Base-by-base conservation (phyloP, 2,113 vertebrate species). In the Gopherus flavomarginatus region DNA sequence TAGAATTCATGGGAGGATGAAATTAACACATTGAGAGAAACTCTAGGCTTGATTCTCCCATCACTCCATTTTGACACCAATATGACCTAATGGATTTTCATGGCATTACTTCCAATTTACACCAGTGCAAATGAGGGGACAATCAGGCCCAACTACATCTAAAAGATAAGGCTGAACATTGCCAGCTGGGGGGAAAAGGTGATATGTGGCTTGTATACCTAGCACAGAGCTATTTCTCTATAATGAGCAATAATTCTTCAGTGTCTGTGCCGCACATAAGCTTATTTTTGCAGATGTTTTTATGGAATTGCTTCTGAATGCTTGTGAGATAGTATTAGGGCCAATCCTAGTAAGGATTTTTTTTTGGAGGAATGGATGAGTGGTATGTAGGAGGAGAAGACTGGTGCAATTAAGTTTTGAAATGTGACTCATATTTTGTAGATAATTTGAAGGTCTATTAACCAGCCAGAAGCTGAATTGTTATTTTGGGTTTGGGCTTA, bases 211-310 rank as follows among this genome's bases (percentile, higher is more conserved):
- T 54, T 81, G 5, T 78, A 44, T 85, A 56, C 84, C 14, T 92
- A 22, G 52, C 77, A 38, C 44, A 93, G 83, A 95, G 92, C 95
- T 93, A 89, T 85, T 96, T 81, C 19, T 53, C n/a, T 93, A 75
- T 47, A n/a, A 89, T 87, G 47, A 89, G 50, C 44, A 0, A 65
- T 75, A 80, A 8, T 77, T 91, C 90, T 93, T n/a, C 24, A 75
- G n/a, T 85, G 5, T 77, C 53, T 81, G 1, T 85, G 1, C 87
- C 84, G 57, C 14, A 93, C 14, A 93, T 57, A 81, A 87, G 24
- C 35, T 2, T 1, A 44, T 49, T 31, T 96, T 86, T 85, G 22
- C 77, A 57, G 44, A 24, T 90, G 6, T 87, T 95, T 62, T 87
- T 86, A 49, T 86, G 27, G 85, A 49, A 80, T 7, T 52, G 22